These are phyloP conservation scores for Xenopus petersii DNA, from an alignment of 2,797 vertebrate genomes.

Conservation along the genomic window DNA sequence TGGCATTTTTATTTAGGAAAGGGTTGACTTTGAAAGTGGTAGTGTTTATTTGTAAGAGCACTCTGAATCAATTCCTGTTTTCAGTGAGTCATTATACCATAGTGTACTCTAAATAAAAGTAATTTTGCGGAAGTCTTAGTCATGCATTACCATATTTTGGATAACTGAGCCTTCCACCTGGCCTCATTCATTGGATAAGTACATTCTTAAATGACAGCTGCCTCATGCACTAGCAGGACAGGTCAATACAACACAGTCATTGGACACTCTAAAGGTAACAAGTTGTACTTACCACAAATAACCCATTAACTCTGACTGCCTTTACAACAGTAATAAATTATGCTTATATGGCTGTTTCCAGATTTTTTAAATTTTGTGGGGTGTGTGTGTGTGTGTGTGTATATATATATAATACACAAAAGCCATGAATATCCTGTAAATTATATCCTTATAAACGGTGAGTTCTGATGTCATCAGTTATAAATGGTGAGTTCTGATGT, in stretches of 20 bases:
- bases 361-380: too few species aligned
- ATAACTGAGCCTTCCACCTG: background rate
- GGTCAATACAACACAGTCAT: background rate
- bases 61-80: too few species aligned
- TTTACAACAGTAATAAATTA: constrained; percentile 11
- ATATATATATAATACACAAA: too few species aligned
- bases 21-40: too few species aligned
- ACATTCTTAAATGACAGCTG: constrained; percentile 26
- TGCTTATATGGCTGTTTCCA: background rate
- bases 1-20: too few species aligned
- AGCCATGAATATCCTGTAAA: too few species aligned
- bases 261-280: background rate
- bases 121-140: background rate
- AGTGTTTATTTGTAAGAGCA: too few species aligned
- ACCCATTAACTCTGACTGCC: constrained; percentile 2
- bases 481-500: too few species aligned
- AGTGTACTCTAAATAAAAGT: background rate
- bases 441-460: too few species aligned
- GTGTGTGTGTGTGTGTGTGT: too few species aligned
- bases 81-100: too few species aligned
- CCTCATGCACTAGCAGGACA: background rate
- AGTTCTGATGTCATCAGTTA: too few species aligned
- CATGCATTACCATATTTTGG: constrained; percentile 5
- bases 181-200: background rate
- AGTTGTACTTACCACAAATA: constrained; percentile 12